These are phyloP conservation scores for Symphodus melops DNA, from an alignment of 2,113 vertebrate genomes.

Conservation along the genomic window DNA sequence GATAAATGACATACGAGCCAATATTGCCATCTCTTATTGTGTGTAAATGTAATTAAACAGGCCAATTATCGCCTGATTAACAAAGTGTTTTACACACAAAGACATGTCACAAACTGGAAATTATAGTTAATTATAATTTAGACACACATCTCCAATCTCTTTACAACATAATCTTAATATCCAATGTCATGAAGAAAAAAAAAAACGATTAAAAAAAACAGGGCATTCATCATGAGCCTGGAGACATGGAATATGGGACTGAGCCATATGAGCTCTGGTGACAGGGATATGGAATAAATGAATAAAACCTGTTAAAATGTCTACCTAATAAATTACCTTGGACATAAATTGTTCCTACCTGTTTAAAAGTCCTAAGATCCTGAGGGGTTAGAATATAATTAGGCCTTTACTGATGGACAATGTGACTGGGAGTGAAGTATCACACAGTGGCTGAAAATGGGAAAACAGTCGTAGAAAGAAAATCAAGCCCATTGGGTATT, in stretches of 20 bases:
- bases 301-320: slow-evolving; percentile 60
- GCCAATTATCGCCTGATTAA: slow-evolving; percentile 15
- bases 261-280: slow-evolving; percentile 61
- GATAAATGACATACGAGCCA: slow-evolving; percentile 55
- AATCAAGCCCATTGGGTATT: slow-evolving; percentile 69
- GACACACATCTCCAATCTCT: not conserved
- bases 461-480: slow-evolving; percentile 44
- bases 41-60: not conserved
- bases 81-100: not conserved
- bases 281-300: slow-evolving; percentile 49
- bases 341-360: slow-evolving; percentile 59
- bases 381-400: slow-evolving; percentile 77
- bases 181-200: slow-evolving; percentile 3
- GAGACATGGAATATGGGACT: slow-evolving; percentile 54
- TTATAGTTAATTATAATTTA: not conserved
- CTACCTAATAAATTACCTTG: slow-evolving; percentile 69
- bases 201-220: slow-evolving; percentile 39
- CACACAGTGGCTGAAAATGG: slow-evolving; percentile 15
- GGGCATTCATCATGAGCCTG: slow-evolving; percentile 48
- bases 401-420: slow-evolving; percentile 66
- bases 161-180: not conserved
- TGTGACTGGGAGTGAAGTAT: slow-evolving; percentile 50
- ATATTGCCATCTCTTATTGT: slow-evolving; percentile 10
- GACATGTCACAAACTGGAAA: not conserved
- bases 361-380: slow-evolving; percentile 54